Conservation (phyloP, 2,888 invertebrate genomes). For the Carpatolechia fugitivella region DNA sequence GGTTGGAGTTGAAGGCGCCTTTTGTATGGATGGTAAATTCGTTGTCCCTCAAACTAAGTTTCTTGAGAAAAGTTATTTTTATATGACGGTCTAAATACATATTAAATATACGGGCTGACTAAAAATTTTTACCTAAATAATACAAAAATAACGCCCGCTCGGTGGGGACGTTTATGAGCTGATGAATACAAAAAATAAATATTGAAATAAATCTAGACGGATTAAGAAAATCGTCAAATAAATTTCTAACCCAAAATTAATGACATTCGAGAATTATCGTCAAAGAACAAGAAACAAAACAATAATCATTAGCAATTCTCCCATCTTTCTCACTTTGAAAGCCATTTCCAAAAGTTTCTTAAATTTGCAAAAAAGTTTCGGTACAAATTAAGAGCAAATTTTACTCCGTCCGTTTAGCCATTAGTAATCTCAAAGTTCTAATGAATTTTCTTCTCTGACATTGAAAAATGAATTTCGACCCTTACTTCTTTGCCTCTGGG, state of each 20-base stretch:
- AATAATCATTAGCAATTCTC: slow-evolving; percentile 69
- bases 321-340: slow-evolving; percentile 72
- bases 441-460: slow-evolving; percentile 78
- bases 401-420: slow-evolving; percentile 76
- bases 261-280: slow-evolving; percentile 8
- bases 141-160: too few relatives aligned
- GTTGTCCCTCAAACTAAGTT: too few relatives aligned
- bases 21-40: too few relatives aligned
- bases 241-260: neutral
- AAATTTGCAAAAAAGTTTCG: slow-evolving; percentile 71
- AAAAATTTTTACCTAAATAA: too few relatives aligned
- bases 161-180: too few relatives aligned
- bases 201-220: neutral
- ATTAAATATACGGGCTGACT: too few relatives aligned
- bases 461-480: slow-evolving; percentile 76
- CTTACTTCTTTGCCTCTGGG: slow-evolving; percentile 53
- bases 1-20: too few relatives aligned
- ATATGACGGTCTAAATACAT: too few relatives aligned
- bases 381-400: slow-evolving; percentile 78
- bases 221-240: too few relatives aligned
- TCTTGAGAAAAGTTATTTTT: too few relatives aligned
- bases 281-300: slow-evolving; percentile 51
- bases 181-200: neutral
- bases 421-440: slow-evolving; percentile 79
- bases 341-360: slow-evolving; percentile 70